Percentiles rank a stretch among this genome's conserved stretches.
These are phyloP conservation scores for Eleginops maclovinus DNA, from an alignment of 2,113 vertebrate genomes.

Conservation along the genomic window DNA sequence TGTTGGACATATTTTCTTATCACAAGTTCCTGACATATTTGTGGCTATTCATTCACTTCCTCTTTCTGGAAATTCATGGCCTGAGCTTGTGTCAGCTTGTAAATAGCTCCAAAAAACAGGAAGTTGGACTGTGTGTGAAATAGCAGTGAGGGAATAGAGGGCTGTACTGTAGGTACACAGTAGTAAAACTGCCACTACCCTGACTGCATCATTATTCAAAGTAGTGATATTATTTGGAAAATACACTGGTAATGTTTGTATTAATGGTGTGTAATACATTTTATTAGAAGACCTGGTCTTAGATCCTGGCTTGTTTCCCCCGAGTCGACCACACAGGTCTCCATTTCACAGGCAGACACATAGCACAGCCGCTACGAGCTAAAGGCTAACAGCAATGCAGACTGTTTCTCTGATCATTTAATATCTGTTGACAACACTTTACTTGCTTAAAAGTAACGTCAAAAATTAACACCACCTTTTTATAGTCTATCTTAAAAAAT, in stretches of 20 bases:
- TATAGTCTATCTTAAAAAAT: no score
- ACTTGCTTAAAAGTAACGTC: no score
- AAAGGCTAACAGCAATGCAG: no score
- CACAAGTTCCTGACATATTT: background rate
- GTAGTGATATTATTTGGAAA: background rate
- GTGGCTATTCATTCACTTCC: constrained; percentile 43
- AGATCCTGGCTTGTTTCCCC: no score
- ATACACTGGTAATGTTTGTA: constrained; percentile 1
- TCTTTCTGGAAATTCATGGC: constrained; percentile 26
- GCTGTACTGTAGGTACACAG: no score
- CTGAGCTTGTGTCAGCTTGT: background rate
- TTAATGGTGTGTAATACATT: background rate
- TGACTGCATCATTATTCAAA: background rate
- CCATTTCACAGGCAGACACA: no score
- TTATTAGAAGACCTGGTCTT: background rate
- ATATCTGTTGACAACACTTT: no score
- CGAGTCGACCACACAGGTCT: no score
- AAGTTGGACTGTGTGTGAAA: constrained; percentile 48
- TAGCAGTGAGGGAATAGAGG: background rate
- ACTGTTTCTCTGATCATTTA: no score
- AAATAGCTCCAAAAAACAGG: constrained; percentile 47
- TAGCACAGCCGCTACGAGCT: no score
- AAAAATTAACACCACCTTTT: no score
- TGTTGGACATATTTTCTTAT: background rate
- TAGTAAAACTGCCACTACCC: background rate